Evolutionary conservation across 2,113 vertebrate species (phyloP).

Genomic region (Triplophysa rosa): DNA sequence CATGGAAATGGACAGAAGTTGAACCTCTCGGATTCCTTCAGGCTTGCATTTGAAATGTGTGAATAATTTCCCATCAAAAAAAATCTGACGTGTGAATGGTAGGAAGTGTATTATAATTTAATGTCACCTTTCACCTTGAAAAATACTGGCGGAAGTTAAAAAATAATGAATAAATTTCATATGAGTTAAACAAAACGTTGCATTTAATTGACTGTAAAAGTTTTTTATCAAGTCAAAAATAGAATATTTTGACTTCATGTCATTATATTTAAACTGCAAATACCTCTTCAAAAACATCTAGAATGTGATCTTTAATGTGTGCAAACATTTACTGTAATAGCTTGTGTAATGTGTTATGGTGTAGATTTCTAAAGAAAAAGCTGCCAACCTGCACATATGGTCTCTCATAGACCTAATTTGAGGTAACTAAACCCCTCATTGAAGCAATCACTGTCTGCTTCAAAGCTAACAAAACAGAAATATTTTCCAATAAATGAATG

Average conservation of each 20-base stretch:
- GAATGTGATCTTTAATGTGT: not conserved
- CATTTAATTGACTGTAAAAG: no score
- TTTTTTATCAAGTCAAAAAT: no score
- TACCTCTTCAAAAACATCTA: not conserved
- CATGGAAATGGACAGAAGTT: conserved; percentile 21
- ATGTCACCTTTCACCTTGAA: conserved; percentile 6
- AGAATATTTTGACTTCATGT: no score
- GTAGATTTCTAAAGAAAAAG: not conserved
- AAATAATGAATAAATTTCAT: not conserved
- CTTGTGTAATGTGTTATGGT: not conserved
- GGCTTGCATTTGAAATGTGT: conserved; percentile 26
- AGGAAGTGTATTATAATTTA: conserved; percentile 2
- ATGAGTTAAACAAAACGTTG: no score
- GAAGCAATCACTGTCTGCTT: not conserved
- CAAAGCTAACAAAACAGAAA: not conserved
- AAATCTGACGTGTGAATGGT: not conserved
- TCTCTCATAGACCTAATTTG: not conserved
- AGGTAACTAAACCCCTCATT: not conserved
- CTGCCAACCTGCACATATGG: not conserved
- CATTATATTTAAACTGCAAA: not conserved
- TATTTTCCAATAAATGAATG: not conserved
- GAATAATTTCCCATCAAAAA: not conserved
- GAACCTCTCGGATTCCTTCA: conserved; percentile 22
- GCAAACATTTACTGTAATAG: not conserved
- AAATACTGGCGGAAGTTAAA: not conserved